A percentile compares a stretch with the other conserved stretches of the same genome.
Evolutionary conservation across 2,888 invertebrate species (phyloP).

Genomic region (Agonopterix arenella): DNA sequence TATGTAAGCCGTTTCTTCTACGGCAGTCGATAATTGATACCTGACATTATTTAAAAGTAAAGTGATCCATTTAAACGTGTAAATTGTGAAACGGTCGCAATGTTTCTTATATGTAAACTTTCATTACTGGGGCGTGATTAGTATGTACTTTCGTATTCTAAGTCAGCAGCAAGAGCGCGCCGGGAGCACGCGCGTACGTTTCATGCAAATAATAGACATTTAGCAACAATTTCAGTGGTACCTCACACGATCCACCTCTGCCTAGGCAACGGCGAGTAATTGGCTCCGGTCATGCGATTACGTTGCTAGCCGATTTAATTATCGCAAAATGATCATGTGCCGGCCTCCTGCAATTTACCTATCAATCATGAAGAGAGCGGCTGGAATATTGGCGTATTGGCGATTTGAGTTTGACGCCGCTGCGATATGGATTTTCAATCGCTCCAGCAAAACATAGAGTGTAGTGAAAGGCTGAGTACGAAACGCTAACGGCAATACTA

Average conservation of each 20-base stretch:
- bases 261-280: conserved; percentile 67
- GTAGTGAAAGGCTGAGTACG: conserved; percentile 36
- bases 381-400: conserved; percentile 28
- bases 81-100: too few relatives aligned
- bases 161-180: conserved; percentile 22
- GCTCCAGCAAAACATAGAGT: conserved; percentile 30
- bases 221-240: conserved; percentile 53
- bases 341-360: conserved; percentile 72
- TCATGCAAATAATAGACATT: conserved; percentile 63
- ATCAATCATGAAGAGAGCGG: conserved; percentile 65
- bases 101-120: too few relatives aligned
- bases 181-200: conserved; percentile 56
- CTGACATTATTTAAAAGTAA: too few relatives aligned
- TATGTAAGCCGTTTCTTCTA: conserved; percentile 21
- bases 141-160: conserved; percentile 4
- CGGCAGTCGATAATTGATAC: background rate
- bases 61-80: too few relatives aligned
- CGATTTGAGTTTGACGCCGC: conserved; percentile 29
- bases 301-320: conserved; percentile 74
- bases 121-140: too few relatives aligned
- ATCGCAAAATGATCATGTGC: conserved; percentile 71
- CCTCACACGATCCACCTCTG: conserved; percentile 65
- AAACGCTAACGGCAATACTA: too few relatives aligned
- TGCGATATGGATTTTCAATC: conserved; percentile 47
- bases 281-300: conserved; percentile 75